These are phyloP conservation scores for Ginglymostoma cirratum DNA, from an alignment of 2,113 vertebrate genomes.

Conservation along the genomic window DNA sequence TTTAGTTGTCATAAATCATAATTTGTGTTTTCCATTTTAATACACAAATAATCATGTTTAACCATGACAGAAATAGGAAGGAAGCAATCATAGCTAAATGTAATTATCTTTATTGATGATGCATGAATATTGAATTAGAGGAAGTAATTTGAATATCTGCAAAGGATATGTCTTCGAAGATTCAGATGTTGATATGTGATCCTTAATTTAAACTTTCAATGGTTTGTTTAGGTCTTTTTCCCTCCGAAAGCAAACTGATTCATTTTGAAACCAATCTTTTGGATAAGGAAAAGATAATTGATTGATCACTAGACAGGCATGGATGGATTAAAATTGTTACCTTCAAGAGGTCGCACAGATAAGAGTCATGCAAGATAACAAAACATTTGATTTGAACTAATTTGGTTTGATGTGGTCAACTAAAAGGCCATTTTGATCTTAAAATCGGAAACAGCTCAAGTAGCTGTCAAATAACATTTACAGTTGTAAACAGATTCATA, in stretches of 20 bases:
- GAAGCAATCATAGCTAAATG: neutral
- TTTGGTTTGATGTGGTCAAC: neutral
- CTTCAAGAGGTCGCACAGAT: neutral
- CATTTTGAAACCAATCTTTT: neutral
- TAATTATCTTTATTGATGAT: neutral
- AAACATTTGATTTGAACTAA: neutral
- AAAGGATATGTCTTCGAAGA: neutral
- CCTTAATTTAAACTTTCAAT: neutral
- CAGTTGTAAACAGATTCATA: neutral
- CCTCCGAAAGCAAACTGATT: neutral
- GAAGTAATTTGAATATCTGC: slow-evolving; percentile 8
- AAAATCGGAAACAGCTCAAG: neutral
- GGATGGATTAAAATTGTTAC: neutral
- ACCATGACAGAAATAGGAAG: neutral
- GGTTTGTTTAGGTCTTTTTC: neutral
- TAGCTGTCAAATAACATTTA: neutral
- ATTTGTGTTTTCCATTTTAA: neutral
- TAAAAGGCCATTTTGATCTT: neutral
- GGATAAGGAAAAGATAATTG: too few species aligned
- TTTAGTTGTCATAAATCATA: neutral
- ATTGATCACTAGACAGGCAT: neutral
- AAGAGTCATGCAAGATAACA: neutral
- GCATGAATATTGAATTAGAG: neutral
- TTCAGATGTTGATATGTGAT: neutral
- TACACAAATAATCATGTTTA: neutral